These are phyloP conservation scores for Oreortyx pictus DNA, from an alignment of 2,797 vertebrate genomes.

Conservation along the genomic window DNA sequence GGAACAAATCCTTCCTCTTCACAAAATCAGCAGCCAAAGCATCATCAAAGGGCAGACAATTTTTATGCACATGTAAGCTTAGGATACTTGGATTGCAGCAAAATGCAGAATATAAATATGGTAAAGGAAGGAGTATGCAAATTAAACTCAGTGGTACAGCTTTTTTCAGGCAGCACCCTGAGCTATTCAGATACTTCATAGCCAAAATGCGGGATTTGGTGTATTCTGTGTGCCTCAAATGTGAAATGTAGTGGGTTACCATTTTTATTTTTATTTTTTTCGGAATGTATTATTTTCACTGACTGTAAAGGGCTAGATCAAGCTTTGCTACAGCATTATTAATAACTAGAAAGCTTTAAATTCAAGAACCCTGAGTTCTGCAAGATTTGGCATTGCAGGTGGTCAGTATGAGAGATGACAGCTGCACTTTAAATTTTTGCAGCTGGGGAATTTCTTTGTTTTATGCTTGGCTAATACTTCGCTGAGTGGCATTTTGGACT, in stretches of 20 bases:
- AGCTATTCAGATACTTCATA: neutral
- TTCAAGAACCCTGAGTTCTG: neutral
- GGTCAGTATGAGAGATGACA: conserved; percentile 19
- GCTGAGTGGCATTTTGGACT: conserved; percentile 49
- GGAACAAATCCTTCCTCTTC: neutral
- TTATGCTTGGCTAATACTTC: conserved; percentile 49
- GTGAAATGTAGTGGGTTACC: neutral
- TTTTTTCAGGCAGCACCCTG: conserved; percentile 10
- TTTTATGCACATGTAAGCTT: neutral
- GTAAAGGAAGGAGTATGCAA: neutral
- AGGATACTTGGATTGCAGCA: neutral
- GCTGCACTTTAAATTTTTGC: conserved; percentile 29
- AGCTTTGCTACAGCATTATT: neutral
- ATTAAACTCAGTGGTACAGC: neutral
- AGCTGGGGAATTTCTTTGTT: conserved; percentile 41
- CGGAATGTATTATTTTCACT: neutral
- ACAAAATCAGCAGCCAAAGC: neutral
- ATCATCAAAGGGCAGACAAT: neutral
- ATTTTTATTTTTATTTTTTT: neutral
- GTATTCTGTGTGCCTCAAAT: neutral
- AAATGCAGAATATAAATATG: neutral
- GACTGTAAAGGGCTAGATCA: neutral
- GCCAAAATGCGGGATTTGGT: neutral
- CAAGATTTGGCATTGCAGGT: conserved; percentile 21
- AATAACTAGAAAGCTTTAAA: neutral